Percentiles rank a stretch among this genome's conserved stretches.
phyloP scores from a whole-genome alignment of 2,113 vertebrate genomes.

The Scomber colias region DNA sequence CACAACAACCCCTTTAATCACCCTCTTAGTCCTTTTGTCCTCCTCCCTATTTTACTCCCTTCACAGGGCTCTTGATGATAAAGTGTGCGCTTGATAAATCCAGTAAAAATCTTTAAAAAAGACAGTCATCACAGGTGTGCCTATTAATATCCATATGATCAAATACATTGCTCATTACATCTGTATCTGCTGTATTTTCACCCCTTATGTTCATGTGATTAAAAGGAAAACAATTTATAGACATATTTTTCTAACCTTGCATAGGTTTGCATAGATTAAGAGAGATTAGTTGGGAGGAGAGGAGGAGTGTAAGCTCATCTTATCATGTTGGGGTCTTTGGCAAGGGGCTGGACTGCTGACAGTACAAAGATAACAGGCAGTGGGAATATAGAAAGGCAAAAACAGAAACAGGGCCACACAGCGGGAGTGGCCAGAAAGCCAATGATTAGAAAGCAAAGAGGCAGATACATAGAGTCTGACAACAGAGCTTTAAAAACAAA shows the following conservation, averaged over 20 bases:
- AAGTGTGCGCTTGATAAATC: constrained; percentile 28
- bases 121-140: constrained; percentile 15
- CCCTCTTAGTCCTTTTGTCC: constrained; percentile 51
- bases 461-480: constrained; percentile 49
- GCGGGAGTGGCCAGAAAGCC: constrained; percentile 65
- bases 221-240: constrained; percentile 28
- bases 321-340: constrained; percentile 66
- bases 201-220: constrained; percentile 18
- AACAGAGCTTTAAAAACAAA: constrained; percentile 58
- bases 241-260: constrained; percentile 53
- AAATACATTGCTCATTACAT: constrained; percentile 43
- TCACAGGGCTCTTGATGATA: constrained; percentile 25
- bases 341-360: constrained; percentile 67
- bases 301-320: constrained; percentile 61
- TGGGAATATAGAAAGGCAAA: constrained; percentile 42
- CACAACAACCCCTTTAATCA: constrained; percentile 71
- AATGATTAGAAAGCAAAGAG: constrained; percentile 77
- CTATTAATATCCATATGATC: constrained; percentile 8
- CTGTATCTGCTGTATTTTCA: background rate
- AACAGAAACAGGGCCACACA: constrained; percentile 75
- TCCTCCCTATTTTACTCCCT: constrained; percentile 15
- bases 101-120: constrained; percentile 15
- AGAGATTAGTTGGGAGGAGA: constrained; percentile 51
- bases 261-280: constrained; percentile 60
- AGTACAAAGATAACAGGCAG: constrained; percentile 67